Evolutionary conservation across 1,140 invertebrate species (phyloP).

Genomic region (Whitmania pigra): DNA sequence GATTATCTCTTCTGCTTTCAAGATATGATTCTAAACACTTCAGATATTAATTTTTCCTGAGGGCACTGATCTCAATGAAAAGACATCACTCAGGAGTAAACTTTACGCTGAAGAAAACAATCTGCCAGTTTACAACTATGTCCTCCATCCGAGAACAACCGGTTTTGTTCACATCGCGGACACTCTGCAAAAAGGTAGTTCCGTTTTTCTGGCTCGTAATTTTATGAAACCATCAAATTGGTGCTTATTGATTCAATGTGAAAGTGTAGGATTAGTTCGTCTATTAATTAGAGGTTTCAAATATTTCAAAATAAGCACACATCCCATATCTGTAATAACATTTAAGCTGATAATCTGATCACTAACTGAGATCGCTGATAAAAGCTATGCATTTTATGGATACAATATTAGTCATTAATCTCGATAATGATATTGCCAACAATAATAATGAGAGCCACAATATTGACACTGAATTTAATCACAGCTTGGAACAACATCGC

Average conservation of each 20-base stretch:
- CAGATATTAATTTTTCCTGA: conserved; percentile 70
- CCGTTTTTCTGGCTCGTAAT: too few species aligned
- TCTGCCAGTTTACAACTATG: conserved; percentile 55
- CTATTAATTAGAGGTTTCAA: too few species aligned
- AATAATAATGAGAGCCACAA: not conserved
- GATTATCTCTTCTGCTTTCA: too few species aligned
- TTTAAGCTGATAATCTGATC: too few species aligned
- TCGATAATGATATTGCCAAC: not conserved
- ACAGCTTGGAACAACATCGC: conserved; percentile 31
- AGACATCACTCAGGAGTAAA: conserved; percentile 58
- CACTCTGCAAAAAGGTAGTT: conserved; percentile 50
- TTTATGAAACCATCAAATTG: too few species aligned
- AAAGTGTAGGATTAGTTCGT: too few species aligned
- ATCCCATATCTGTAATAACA: too few species aligned
- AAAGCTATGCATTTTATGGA: too few species aligned
- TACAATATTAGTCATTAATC: conserved; percentile 40
- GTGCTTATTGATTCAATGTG: too few species aligned
- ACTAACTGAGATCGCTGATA: too few species aligned
- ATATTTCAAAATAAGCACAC: too few species aligned
- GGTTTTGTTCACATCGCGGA: conserved; percentile 59
- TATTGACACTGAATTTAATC: conserved; percentile 16
- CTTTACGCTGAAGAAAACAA: conserved; percentile 58
- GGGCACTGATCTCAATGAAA: conserved; percentile 68
- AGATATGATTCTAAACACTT: conserved; percentile 22
- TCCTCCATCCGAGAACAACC: conserved; percentile 71